phyloP scores from a whole-genome alignment of 2,113 vertebrate genomes.

The Sinosuthora webbiana region DNA sequence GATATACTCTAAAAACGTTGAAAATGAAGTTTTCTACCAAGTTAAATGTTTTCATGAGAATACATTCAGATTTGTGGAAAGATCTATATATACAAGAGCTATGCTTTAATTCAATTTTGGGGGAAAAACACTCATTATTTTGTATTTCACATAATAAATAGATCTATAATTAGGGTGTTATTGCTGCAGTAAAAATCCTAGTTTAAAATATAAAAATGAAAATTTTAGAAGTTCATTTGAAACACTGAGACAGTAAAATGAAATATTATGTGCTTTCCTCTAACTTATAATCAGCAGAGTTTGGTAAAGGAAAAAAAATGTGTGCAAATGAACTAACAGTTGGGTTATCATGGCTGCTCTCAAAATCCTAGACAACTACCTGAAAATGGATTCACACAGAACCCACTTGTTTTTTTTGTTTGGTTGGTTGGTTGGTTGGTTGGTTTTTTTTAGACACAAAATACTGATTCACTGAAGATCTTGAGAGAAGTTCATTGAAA shows the following conservation, averaged over 20 bases:
- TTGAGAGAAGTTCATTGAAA: neutral
- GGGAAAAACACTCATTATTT: neutral
- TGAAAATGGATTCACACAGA: neutral
- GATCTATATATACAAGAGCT: accelerated
- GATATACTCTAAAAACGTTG: neutral
- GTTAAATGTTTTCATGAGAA: neutral
- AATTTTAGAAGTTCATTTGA: neutral
- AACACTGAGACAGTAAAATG: neutral
- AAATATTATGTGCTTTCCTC: neutral
- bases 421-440: no score
- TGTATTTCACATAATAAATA: neutral
- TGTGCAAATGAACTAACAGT: neutral
- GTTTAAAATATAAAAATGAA: neutral
- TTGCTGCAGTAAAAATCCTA: neutral
- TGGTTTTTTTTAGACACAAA: neutral
- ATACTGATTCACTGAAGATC: neutral
- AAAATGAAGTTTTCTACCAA: neutral
- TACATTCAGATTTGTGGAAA: neutral
- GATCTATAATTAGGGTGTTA: neutral
- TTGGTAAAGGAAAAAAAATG: neutral
- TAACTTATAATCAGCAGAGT: neutral
- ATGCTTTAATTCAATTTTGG: neutral
- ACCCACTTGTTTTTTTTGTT: neutral
- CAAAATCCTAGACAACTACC: neutral
- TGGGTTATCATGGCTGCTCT: neutral